Conservation (phyloP, 2,888 invertebrate genomes). For the Sericinus montela region DNA sequence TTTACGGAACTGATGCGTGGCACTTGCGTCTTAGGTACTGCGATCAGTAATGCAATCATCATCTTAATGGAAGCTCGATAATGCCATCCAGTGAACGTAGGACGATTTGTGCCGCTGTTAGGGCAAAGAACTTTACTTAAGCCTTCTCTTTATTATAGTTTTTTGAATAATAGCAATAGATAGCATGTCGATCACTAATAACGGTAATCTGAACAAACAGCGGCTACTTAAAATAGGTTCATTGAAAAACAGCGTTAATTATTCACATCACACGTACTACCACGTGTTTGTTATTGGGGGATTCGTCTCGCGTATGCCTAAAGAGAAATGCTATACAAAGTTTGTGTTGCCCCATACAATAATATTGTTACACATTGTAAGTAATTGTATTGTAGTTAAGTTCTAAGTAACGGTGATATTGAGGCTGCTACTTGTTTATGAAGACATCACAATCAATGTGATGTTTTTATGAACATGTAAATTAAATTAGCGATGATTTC, state of each 20-base stretch:
- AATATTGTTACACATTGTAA: slow-evolving; percentile 19
- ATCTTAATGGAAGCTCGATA: too few relatives aligned
- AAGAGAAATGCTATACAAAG: slow-evolving; percentile 21
- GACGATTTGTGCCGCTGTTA: too few relatives aligned
- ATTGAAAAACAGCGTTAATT: slow-evolving; percentile 31
- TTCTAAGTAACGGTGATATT: slow-evolving; percentile 16
- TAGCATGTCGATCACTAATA: not conserved
- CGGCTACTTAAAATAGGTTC: slow-evolving; percentile 27
- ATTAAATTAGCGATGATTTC: slow-evolving; percentile 13
- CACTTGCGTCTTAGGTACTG: too few relatives aligned
- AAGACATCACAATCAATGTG: slow-evolving; percentile 14
- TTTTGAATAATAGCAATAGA: too few relatives aligned
- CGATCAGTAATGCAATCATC: too few relatives aligned
- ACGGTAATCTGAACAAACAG: slow-evolving; percentile 22
- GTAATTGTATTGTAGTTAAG: slow-evolving; percentile 6
- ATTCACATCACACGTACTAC: slow-evolving; percentile 23
- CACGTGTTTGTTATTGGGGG: slow-evolving; percentile 23
- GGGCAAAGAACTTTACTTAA: too few relatives aligned
- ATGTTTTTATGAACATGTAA: too few relatives aligned
- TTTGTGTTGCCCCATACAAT: slow-evolving; percentile 13
- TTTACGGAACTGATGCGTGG: too few relatives aligned
- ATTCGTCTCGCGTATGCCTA: slow-evolving; percentile 24
- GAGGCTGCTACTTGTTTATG: slow-evolving; percentile 14
- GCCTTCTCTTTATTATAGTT: too few relatives aligned
- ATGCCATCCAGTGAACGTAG: too few relatives aligned